phyloP scores from a whole-genome alignment of 2,113 vertebrate species.

The Jaculus jaculus region DNA sequence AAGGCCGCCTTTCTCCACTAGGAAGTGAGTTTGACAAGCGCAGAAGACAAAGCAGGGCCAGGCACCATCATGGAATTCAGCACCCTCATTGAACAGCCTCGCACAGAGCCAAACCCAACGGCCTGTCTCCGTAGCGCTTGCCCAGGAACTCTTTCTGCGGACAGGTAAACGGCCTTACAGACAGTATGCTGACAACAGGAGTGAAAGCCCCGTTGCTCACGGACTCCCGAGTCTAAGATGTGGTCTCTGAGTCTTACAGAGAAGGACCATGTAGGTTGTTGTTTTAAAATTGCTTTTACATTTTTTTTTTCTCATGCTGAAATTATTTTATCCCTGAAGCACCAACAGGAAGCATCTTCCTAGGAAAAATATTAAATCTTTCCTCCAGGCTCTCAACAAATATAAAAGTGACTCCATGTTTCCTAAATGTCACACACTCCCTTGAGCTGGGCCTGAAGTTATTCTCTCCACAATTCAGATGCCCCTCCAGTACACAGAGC shows the following conservation, averaged over 20 bases:
- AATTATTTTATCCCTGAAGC: background rate
- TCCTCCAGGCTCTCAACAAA: background rate
- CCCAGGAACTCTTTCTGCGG: background rate
- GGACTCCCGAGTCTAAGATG: background rate
- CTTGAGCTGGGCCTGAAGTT: background rate
- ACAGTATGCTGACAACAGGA: background rate
- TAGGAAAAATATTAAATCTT: background rate
- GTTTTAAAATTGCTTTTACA: background rate
- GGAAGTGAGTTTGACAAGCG: background rate
- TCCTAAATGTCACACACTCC: background rate
- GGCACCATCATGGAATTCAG: background rate
- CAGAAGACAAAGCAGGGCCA: background rate
- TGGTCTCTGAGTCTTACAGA: background rate
- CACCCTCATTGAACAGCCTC: too few relatives aligned
- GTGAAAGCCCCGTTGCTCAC: background rate
- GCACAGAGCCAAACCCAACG: background rate
- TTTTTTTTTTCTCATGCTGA: background rate
- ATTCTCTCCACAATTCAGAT: background rate
- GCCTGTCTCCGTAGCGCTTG: background rate
- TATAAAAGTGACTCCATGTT: background rate
- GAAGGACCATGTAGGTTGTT: accelerated
- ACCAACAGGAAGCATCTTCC: background rate
- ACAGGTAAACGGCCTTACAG: background rate
- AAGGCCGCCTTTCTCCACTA: background rate
- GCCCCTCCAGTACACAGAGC: background rate